phyloP scores from a whole-genome alignment of 2,888 invertebrate species.

The Luperina testacea region DNA sequence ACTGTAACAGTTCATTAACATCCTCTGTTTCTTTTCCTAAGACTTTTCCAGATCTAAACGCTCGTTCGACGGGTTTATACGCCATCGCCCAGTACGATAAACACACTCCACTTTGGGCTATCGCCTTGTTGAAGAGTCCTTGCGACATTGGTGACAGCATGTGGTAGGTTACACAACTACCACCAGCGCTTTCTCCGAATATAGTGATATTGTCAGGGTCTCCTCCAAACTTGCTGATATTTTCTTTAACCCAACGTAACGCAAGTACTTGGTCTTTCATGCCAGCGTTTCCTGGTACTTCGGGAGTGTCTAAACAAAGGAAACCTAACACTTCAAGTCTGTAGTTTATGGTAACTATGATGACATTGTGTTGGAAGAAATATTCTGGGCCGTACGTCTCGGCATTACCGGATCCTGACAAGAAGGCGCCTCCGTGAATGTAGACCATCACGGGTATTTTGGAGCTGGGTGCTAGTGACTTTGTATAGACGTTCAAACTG shows the following conservation, averaged over 20 bases:
- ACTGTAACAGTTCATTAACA: constrained; percentile 72
- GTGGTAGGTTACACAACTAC: constrained; percentile 79
- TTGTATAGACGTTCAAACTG: constrained; percentile 80
- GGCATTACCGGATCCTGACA: constrained; percentile 79
- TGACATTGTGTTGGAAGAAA: constrained; percentile 80
- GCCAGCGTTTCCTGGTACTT: constrained; percentile 83
- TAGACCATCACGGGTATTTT: constrained; percentile 84
- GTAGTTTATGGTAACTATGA: constrained; percentile 84
- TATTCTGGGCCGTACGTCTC: constrained; percentile 80
- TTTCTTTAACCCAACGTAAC: constrained; percentile 77
- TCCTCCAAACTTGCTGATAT: constrained; percentile 79
- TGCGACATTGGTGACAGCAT: constrained; percentile 82
- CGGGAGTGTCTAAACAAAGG: constrained; percentile 74
- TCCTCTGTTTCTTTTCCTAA: constrained; percentile 78
- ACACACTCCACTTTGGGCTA: constrained; percentile 81
- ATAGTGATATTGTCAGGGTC: constrained; percentile 80
- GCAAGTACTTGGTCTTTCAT: constrained; percentile 83
- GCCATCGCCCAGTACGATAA: constrained; percentile 76
- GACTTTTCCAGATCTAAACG: constrained; percentile 75
- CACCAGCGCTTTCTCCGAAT: constrained; percentile 85
- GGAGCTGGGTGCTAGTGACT: constrained; percentile 63
- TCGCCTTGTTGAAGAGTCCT: constrained; percentile 82
- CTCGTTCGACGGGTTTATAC: constrained; percentile 70
- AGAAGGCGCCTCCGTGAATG: constrained; percentile 83
- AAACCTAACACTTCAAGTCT: constrained; percentile 77